These are phyloP conservation scores for Girardia tigrina DNA, from an alignment of 2,888 invertebrate genomes.

Conservation along the genomic window DNA sequence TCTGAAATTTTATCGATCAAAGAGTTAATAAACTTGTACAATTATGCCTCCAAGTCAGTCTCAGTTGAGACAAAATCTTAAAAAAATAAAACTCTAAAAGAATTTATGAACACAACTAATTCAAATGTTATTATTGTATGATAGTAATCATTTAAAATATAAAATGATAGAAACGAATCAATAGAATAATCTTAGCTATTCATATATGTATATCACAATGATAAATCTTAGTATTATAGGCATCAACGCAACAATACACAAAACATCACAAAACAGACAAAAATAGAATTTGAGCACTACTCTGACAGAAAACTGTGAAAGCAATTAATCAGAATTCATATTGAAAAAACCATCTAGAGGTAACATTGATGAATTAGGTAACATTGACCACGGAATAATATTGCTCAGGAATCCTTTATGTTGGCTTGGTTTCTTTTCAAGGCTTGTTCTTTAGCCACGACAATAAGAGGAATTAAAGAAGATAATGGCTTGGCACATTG, in stretches of 20 bases:
- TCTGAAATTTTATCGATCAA: no score
- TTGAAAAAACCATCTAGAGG: not conserved
- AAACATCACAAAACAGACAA: not conserved
- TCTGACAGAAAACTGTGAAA: not conserved
- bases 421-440: not conserved
- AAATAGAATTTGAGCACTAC: not conserved
- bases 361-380: not conserved
- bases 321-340: not conserved
- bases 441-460: slow-evolving; percentile 32
- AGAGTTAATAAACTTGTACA: no score
- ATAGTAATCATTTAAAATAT: no score
- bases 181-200: not conserved
- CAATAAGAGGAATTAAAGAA: slow-evolving; percentile 28
- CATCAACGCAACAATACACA: not conserved
- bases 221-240: not conserved
- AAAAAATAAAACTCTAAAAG: no score
- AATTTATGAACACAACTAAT: no score
- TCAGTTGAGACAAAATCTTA: no score
- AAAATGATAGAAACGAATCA: not conserved
- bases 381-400: not conserved
- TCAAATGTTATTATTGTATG: no score
- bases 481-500: not conserved
- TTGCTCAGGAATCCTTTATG: not conserved
- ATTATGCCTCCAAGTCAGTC: no score
- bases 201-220: not conserved